Base-by-base conservation (phyloP, 2,888 invertebrate species). In the Hyles lineata region DNA sequence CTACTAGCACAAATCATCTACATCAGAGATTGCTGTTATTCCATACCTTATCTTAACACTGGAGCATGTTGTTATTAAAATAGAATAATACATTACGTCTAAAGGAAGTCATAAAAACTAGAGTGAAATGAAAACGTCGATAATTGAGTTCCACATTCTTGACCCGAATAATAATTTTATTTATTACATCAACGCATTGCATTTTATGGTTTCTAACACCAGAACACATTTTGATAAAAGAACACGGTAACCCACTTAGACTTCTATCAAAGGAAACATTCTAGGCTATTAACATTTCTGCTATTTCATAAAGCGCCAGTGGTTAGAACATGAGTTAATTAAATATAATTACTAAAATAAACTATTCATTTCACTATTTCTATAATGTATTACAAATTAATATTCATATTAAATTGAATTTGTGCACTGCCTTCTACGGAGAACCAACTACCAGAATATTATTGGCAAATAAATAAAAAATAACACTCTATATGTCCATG, bases 101-200 rank as follows among this genome's bases (percentile, higher is more conserved):
- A 63, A 63, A 15, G 9, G 35, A 21, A 43, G 32, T 11, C 35
- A 35, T 43, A 21, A 43, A 35, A 21, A 43, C 43, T 6, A 19
- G 11, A 62, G 11, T 5, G 43, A 21, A 63, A 43, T 63, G 21
- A 21, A 43, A 21, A 63, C 35, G 21, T 43, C 43, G 6, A 35
- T 35, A n/a, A 35, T 21, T 3, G 21, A 61, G 17, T 61, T 63
- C 63, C 11, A 63, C 63, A 63, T 63, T 63, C 63, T 43, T 43
- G 35, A 43, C 63, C 63, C 35, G 19, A 3, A 43, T 35, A 43
- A 62, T 32, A 8, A n/a, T 35, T 62, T 63, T 35, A 21, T 63
- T 62, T n/a, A 32, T n/a, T 15, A 21, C 17, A 29, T 19, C 19
- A 29, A 29, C 61, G 61, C 61, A 25, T 25, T 60, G 17, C 61